Evolutionary conservation across 1,140 invertebrate genomes (phyloP).

Genomic region (Conopomorpha cramerella): DNA sequence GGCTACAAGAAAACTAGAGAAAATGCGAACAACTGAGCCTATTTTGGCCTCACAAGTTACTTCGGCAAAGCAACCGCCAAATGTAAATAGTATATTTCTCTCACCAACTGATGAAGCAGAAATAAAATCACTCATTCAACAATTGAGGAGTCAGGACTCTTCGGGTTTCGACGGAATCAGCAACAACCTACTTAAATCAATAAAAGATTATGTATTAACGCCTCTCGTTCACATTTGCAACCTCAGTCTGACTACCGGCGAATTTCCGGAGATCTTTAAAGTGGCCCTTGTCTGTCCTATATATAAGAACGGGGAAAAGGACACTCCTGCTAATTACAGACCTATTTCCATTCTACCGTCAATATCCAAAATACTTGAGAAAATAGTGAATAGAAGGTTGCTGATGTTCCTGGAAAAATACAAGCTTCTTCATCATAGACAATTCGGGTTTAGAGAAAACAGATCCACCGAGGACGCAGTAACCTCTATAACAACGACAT

Average conservation of each 20-base stretch:
- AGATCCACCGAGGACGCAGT: constrained; percentile 4
- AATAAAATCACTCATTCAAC: neutral
- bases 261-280: constrained; percentile 1
- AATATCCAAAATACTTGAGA: constrained; percentile 4
- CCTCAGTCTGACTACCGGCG: neutral
- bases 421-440: neutral
- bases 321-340: neutral
- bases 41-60: neutral
- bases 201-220: neutral
- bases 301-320: neutral
- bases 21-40: constrained; percentile 1
- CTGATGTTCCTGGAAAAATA: neutral
- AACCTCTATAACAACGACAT: too few species aligned
- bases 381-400: constrained; percentile 1
- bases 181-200: neutral
- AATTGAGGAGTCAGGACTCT: neutral
- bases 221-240: constrained; percentile 1
- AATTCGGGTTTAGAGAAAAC: constrained; percentile 3
- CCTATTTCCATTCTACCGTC: neutral
- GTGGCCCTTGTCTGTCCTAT: neutral
- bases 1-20: constrained; percentile 1
- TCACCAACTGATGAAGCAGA: neutral
- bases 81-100: too few species aligned
- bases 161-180: constrained; percentile 1
- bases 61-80: too few species aligned